These are phyloP conservation scores for Anarsia innoxiella DNA, from an alignment of 2,888 invertebrate genomes.

Conservation along the genomic window DNA sequence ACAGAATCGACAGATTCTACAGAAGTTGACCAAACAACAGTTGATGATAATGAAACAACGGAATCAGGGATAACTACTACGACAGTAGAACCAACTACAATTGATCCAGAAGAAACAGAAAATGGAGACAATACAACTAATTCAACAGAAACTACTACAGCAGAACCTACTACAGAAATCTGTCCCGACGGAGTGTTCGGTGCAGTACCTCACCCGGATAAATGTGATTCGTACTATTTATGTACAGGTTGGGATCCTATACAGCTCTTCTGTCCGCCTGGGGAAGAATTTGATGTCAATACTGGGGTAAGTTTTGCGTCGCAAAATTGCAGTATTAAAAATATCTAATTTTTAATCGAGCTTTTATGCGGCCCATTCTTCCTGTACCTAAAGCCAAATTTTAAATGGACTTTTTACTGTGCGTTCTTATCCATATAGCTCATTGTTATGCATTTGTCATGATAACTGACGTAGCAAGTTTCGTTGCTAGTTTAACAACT, in stretches of 20 bases:
- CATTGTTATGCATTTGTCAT: too few relatives aligned
- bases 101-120: too few relatives aligned
- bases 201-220: constrained; percentile 25
- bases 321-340: too few relatives aligned
- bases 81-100: not conserved
- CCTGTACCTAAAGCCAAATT: too few relatives aligned
- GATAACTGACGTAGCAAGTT: too few relatives aligned
- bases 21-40: not conserved
- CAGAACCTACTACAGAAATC: not conserved
- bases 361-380: too few relatives aligned
- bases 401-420: too few relatives aligned
- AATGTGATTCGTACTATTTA: constrained; percentile 29
- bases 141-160: not conserved
- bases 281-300: constrained; percentile 31
- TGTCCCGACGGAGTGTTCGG: constrained; percentile 7
- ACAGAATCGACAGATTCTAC: constrained; percentile 7
- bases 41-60: constrained; percentile 6
- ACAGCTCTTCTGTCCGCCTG: constrained; percentile 21
- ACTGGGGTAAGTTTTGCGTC: too few relatives aligned
- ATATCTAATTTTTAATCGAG: too few relatives aligned
- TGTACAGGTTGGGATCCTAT: constrained; percentile 25
- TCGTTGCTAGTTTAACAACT: too few relatives aligned
- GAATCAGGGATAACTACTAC: not conserved
- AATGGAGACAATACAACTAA: not conserved
- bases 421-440: too few relatives aligned